Conservation (phyloP, 2,888 invertebrate species). For the Piscicola geometra region DNA sequence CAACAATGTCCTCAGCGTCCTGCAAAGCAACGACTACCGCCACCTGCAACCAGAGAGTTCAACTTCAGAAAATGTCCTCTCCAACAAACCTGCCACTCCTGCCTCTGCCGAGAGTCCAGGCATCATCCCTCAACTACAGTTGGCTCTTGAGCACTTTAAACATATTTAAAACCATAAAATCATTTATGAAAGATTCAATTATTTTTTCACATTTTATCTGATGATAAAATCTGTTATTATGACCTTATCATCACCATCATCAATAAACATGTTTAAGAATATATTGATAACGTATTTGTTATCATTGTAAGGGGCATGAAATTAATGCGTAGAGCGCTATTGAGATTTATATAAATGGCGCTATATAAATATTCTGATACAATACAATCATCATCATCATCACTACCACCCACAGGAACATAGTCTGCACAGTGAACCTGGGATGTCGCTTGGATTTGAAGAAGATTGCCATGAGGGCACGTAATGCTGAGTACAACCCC, state of each 20-base stretch:
- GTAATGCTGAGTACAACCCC: slow-evolving; percentile 98
- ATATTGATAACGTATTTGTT: no score
- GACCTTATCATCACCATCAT: no score
- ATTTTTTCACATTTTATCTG: no score
- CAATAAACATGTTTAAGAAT: no score
- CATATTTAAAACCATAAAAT: background rate
- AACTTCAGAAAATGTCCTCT: background rate
- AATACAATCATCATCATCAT: no score
- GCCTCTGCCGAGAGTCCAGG: slow-evolving; percentile 72
- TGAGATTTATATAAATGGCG: no score
- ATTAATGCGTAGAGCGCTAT: no score
- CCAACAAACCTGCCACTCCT: slow-evolving; percentile 60
- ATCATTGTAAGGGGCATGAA: no score
- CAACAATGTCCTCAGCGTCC: slow-evolving; percentile 65
- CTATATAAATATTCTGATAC: no score
- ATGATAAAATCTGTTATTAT: no score
- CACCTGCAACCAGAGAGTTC: background rate
- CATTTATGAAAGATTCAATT: background rate
- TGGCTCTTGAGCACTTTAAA: slow-evolving; percentile 42
- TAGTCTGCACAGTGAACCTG: slow-evolving; percentile 94
- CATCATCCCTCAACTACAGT: slow-evolving; percentile 88
- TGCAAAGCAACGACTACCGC: slow-evolving; percentile 42
- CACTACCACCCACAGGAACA: slow-evolving; percentile 71
- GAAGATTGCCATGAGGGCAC: slow-evolving; percentile 90
- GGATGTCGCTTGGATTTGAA: slow-evolving; percentile 88